Base-by-base conservation (phyloP, 2,888 invertebrate genomes). In the Troides helena region DNA sequence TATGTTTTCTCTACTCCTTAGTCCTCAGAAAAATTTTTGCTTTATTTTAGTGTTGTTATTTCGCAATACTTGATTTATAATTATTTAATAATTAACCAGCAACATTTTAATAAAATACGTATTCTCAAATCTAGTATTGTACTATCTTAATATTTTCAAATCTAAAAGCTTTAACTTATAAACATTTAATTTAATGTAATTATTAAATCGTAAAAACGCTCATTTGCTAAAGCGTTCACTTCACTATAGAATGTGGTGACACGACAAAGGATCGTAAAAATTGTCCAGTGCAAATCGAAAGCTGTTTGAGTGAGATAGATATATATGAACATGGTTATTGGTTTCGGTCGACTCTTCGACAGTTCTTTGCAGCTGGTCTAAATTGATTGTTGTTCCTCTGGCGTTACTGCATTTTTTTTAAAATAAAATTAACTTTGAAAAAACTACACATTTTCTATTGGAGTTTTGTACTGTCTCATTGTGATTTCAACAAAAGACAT, bases 291-390 rank as follows among this genome's bases (percentile, higher is more conserved):
- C 43, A 59, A 53, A 39, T 21, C 23, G 14, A 59, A 63, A 23
- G 62, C 57, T 62, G 65, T 36, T 46, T 36, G 76, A 78, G 74
- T 58, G 76, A 77, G 77, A 77, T 61, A 74, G 72, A 71, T 63
- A 70, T 62, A 74, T 74, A 74, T 67, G 72, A 75, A 76, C 67
- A 75, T 74, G 75, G 72, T 71, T 70, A 64, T 59, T 65, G 65
- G 58, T 64, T 58, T 67, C 58, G 64, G 70, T 73, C 74, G 73
- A 74, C 72, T 60, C 68, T 69, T 62, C 72, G 73, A 75, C 77
- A 78, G 78, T 76, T 74, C 71, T 74, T 74, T 74, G 77, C 79
- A 79, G 79, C 78, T 80, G 80, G 78, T 79, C 74, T 74, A 78
- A 80, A 78, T 78, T 77, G 76, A 74, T 76, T 75, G 78, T 77